Conservation (phyloP, 64 coral and sea anemone species). For the Actinia equina region DNA sequence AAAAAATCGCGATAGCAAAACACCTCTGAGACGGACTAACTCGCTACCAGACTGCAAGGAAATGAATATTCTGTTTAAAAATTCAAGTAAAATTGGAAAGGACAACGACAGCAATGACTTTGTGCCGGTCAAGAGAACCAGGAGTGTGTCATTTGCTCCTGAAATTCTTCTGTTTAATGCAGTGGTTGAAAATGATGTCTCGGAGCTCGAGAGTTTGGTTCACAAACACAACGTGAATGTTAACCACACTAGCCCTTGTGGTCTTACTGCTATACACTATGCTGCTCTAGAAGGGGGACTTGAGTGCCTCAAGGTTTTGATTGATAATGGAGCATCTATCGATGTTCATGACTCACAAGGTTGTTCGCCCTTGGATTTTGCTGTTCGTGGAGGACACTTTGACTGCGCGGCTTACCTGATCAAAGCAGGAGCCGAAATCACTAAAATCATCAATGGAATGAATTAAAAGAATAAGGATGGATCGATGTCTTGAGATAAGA, state of each 20-base stretch:
- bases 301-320: conserved; percentile 64
- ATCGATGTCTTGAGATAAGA: background rate
- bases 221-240: conserved; percentile 62
- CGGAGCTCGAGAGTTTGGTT: conserved; percentile 49
- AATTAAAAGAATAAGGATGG: background rate
- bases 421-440: conserved; percentile 83
- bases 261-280: conserved; percentile 69
- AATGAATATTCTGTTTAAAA: conserved; percentile 24
- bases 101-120: background rate
- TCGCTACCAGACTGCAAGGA: conserved; percentile 84
- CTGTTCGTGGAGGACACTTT: conserved; percentile 83
- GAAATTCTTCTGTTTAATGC: conserved; percentile 76
- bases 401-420: conserved; percentile 88
- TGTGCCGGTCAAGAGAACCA: conserved; percentile 28
- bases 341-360: conserved; percentile 59
- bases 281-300: conserved; percentile 74
- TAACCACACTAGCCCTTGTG: conserved; percentile 65
- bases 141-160: conserved; percentile 87
- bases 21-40: conserved; percentile 36
- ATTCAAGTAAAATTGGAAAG: conserved; percentile 20
- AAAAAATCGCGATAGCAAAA: background rate
- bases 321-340: conserved; percentile 67
- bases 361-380: conserved; percentile 82
- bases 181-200: conserved; percentile 74
- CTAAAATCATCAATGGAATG: conserved; percentile 79